A percentile compares a stretch with the other conserved stretches of the same genome.
Conservation (phyloP, 2,113 vertebrate genomes). For the Pantherophis guttatus region DNA sequence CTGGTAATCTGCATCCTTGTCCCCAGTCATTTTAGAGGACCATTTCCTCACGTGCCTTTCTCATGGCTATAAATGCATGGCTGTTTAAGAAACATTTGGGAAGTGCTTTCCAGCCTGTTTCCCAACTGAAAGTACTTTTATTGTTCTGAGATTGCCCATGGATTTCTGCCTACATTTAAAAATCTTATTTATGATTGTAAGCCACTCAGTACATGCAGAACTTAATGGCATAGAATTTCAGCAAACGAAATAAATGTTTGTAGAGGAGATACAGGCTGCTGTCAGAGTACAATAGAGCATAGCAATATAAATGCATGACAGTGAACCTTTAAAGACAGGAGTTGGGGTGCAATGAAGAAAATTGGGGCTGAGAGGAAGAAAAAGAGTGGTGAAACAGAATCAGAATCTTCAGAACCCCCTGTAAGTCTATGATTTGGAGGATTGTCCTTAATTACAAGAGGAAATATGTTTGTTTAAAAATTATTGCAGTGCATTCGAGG, state of each 20-base stretch:
- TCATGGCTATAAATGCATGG: background rate
- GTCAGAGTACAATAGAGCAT: background rate
- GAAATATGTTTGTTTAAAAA: background rate
- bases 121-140: background rate
- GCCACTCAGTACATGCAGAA: background rate
- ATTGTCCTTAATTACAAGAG: background rate
- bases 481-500: background rate
- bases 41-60: background rate
- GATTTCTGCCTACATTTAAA: background rate
- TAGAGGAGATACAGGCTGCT: background rate
- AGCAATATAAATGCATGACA: background rate
- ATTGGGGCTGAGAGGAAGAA: background rate
- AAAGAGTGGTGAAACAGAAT: background rate
- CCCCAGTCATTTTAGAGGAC: background rate
- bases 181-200: background rate
- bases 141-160: background rate
- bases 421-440: background rate
- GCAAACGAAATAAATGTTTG: background rate
- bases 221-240: background rate
- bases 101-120: background rate
- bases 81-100: background rate
- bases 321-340: background rate
- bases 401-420: background rate
- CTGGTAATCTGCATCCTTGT: too few relatives aligned
- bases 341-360: background rate